Evolutionary conservation across 2,888 invertebrate genomes (phyloP), one percentile per base, ranked within the genome.

Genomic region (Argyresthia albistria): DNA sequence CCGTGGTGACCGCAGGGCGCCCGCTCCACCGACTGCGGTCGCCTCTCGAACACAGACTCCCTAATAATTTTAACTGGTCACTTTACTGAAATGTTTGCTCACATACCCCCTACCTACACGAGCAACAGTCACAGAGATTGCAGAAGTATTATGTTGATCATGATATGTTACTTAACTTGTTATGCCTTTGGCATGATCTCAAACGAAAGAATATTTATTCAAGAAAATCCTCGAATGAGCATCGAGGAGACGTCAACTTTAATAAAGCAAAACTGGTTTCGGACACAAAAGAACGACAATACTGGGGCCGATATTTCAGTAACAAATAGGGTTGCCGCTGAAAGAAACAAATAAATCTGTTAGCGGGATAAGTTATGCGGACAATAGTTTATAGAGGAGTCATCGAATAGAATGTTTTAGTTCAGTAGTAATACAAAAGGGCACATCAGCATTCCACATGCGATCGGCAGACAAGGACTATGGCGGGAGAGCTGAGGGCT

Each of bases 51-150:
- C 64, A 62, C 66, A 67, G 73, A 73, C 75, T 75, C 63, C 66
- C 73, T 76, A 76, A 78, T 78, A 76, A 79, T 78, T 75, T 78
- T 39, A 42, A 43, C 50, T 48, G 50, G 25, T 50, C 50, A 50
- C 48, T 50, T 42, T 10, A 16, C 42, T 25, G 25, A 15, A 51
- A 51, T 35, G 51, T 12, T 51, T 51, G 15, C 45, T 16, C 16
- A 11, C 25, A 46, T 46, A 25, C 25, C 46, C 46, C 25, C 12
- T 48, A 45, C n/a, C 39, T 45, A 14, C 45, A 12, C 14, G 45
- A 45, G 9, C 15, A 14, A 45, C 8, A 15, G 45, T 12, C 8
- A 45, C 14, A 0, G 15, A 12, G 14, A 2, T 45, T 45, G 15
- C 12, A 42, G 10, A 42, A 1, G 14, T 15, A 45, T 7, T 39